Percentiles rank a stretch among this genome's conserved stretches.
phyloP scores from a whole-genome alignment of 2,113 vertebrate genomes.

The Piliocolobus tephrosceles region DNA sequence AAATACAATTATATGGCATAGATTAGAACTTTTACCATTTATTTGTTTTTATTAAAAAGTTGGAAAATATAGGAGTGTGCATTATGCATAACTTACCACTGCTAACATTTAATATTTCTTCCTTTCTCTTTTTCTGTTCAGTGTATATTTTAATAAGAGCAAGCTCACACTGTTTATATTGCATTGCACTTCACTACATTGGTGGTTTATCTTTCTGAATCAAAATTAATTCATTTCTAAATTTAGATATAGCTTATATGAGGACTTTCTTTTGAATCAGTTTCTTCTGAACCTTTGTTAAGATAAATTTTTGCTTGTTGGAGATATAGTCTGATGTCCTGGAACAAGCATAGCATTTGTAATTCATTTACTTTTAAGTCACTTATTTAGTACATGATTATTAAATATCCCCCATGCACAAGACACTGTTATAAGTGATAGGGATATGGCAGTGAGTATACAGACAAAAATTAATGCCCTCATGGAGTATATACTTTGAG shows the following conservation, averaged over 20 bases:
- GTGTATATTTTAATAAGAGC: not conserved
- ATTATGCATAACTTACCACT: not conserved
- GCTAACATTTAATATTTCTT: not conserved
- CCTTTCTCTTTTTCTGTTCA: not conserved
- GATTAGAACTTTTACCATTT: not conserved
- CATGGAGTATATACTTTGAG: not conserved
- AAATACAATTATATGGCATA: not conserved
- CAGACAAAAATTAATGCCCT: not conserved
- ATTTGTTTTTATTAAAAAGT: slow-evolving; percentile 16
- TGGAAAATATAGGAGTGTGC: not conserved
- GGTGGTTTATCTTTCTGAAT: slow-evolving; percentile 22
- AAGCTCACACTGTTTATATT: slow-evolving; percentile 4
- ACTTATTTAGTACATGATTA: not conserved
- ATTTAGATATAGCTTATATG: not conserved
- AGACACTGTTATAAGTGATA: not conserved
- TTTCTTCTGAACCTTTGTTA: slow-evolving; percentile 21
- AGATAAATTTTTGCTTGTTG: not conserved
- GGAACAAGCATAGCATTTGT: not conserved
- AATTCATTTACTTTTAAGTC: not conserved
- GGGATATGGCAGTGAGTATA: not conserved
- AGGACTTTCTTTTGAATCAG: not conserved
- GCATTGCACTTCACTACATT: not conserved
- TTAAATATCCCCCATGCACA: not conserved
- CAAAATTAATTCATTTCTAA: not conserved
- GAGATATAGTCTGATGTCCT: not conserved